Percentiles rank a stretch among this genome's conserved stretches.
Conservation (phyloP, 2,113 vertebrate species). For the Thalassarche chlororhynchos region DNA sequence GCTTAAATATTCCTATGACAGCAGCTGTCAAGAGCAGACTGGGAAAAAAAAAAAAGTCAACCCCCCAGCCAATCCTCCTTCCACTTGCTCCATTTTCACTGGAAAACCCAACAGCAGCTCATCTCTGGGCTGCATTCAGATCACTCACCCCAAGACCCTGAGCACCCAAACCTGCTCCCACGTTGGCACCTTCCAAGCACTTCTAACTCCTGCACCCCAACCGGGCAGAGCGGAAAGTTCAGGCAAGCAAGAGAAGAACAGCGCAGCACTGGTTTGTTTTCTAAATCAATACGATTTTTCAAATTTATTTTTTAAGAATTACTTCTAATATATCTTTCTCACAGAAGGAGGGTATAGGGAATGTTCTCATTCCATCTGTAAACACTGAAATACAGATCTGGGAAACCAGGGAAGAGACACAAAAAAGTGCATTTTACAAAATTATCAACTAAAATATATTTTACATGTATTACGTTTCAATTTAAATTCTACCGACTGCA, state of each 20-base stretch:
- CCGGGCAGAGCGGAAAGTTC: neutral
- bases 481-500: conserved; percentile 83
- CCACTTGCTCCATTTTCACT: neutral
- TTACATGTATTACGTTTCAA: conserved; percentile 82
- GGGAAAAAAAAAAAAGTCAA: neutral
- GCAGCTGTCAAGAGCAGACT: rapidly evolving
- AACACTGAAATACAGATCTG: conserved; percentile 87
- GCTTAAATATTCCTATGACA: neutral
- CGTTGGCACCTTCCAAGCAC: neutral
- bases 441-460: conserved; percentile 89
- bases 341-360: conserved; percentile 81
- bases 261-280: conserved; percentile 44
- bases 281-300: conserved; percentile 83
- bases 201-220: neutral
- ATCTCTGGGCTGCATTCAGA: rapidly evolving
- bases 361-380: conserved; percentile 82
- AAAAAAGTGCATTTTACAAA: conserved; percentile 89
- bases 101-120: neutral
- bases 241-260: neutral
- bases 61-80: neutral
- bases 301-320: conserved; percentile 87
- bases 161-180: neutral
- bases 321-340: conserved; percentile 85
- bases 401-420: conserved; percentile 82
- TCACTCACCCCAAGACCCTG: rapidly evolving